Percentiles rank a stretch among this genome's conserved stretches.
phyloP scores from a whole-genome alignment of 2,797 vertebrate genomes.

The Brotogeris chrysoptera region DNA sequence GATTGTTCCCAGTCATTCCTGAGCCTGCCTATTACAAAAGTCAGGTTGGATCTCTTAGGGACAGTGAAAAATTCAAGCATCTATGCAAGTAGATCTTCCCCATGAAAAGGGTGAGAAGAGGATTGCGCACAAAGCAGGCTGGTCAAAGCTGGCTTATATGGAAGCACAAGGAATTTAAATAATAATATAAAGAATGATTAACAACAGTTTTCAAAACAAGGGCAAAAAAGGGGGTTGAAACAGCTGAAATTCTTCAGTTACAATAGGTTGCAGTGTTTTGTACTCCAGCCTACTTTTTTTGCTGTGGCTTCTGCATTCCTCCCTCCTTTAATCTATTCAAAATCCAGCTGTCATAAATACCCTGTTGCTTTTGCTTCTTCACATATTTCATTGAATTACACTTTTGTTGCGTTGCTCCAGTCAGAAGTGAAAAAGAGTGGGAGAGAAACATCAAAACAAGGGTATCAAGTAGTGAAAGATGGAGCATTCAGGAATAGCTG shows the following conservation, averaged over 20 bases:
- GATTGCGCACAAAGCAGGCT: not conserved
- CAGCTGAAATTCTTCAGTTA: not conserved
- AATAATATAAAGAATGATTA: not conserved
- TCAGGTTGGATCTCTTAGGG: not conserved
- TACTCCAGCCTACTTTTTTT: not conserved
- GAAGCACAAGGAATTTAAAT: not conserved
- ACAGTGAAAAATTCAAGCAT: not conserved
- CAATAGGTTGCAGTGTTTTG: not conserved
- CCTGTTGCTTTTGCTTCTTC: not conserved
- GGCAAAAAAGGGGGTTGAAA: not conserved
- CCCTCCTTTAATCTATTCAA: not conserved
- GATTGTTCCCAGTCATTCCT: not conserved
- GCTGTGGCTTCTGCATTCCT: not conserved
- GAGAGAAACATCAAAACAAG: not conserved
- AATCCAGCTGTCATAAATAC: not conserved
- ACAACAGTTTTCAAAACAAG: not conserved
- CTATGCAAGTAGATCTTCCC: too few relatives aligned
- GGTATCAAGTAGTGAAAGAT: not conserved
- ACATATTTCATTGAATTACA: not conserved
- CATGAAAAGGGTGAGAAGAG: accelerated
- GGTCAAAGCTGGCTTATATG: not conserved
- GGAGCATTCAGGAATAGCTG: not conserved
- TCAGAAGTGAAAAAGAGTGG: not conserved
- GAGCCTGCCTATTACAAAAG: not conserved
- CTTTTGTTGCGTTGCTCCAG: not conserved